Conservation (phyloP, 2,888 invertebrate genomes). For the Aspidiotus destructor region DNA sequence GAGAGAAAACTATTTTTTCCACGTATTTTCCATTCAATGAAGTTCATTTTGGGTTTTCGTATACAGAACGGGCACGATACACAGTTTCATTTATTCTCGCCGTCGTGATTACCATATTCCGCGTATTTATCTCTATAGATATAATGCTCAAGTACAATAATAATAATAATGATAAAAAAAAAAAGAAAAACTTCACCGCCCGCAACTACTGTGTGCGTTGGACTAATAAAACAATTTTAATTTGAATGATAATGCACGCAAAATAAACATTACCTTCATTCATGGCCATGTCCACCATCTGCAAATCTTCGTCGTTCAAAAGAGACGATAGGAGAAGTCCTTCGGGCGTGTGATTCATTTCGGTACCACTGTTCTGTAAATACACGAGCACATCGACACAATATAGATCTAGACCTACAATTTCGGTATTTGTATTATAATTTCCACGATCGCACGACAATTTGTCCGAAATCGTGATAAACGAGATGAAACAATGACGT, state of each 20-base stretch:
- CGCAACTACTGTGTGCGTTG: not conserved
- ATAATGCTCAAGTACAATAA: not conserved
- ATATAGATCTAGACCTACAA: not conserved
- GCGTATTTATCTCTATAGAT: too few relatives aligned
- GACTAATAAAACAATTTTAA: constrained; percentile 2
- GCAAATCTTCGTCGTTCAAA: constrained; percentile 77
- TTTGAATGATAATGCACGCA: constrained; percentile 3
- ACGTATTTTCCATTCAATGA: not conserved
- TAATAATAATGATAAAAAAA: not conserved
- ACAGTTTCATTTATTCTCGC: too few relatives aligned
- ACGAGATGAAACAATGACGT: not conserved
- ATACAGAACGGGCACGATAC: not conserved
- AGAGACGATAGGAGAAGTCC: constrained; percentile 58
- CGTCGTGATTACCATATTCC: too few relatives aligned
- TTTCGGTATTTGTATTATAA: not conserved
- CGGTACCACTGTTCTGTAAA: constrained; percentile 26
- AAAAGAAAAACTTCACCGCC: not conserved
- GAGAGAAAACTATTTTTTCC: too few relatives aligned
- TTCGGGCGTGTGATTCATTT: constrained; percentile 28
- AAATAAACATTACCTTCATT: constrained; percentile 32
- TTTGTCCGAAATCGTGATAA: constrained; percentile 14
- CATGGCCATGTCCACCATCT: constrained; percentile 78
- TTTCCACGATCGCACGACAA: too few relatives aligned
- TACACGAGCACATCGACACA: constrained; percentile 7
- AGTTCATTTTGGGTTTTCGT: not conserved